A percentile compares a stretch with the other conserved stretches of the same genome.
These are phyloP conservation scores for Leptura quadrifasciata DNA, from an alignment of 2,888 invertebrate genomes.

Conservation along the genomic window DNA sequence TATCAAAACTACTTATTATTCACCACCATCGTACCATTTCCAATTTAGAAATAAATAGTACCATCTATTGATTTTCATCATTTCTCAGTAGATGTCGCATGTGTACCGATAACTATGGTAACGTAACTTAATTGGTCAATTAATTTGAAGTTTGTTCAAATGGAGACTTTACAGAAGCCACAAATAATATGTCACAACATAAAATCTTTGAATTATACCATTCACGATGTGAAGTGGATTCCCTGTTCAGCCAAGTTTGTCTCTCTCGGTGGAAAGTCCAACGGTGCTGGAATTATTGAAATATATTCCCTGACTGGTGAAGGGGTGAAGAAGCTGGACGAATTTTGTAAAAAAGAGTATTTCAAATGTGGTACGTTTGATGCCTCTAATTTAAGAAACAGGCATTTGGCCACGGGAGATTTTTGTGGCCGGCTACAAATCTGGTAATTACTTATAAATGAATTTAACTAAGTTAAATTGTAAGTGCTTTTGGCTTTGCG, in stretches of 20 bases:
- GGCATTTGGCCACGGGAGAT: conserved; percentile 93
- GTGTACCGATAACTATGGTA: conserved; percentile 44
- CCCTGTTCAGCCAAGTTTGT: conserved; percentile 96
- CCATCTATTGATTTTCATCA: no score
- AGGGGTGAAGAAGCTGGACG: conserved; percentile 82
- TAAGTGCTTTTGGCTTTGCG: no score
- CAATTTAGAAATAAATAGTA: neutral
- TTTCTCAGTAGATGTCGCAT: neutral
- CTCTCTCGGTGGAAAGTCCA: conserved; percentile 89
- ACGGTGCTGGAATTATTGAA: conserved; percentile 90
- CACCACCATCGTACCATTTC: neutral
- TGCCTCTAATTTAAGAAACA: conserved; percentile 86
- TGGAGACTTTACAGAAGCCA: conserved; percentile 84
- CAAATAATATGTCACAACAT: conserved; percentile 93
- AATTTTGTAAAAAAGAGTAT: conserved; percentile 87
- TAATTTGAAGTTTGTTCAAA: conserved; percentile 56
- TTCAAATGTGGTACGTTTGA: conserved; percentile 97
- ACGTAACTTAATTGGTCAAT: conserved; percentile 37
- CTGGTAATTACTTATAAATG: conserved; percentile 76
- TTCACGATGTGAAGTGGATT: conserved; percentile 97
- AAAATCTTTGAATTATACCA: conserved; percentile 87
- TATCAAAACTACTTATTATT: neutral
- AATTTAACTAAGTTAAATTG: conserved; percentile 31
- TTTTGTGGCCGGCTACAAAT: conserved; percentile 90
- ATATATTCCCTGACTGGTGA: conserved; percentile 86